Conservation (phyloP, 2,797 vertebrate species). For the Sarcophilus harrisii region DNA sequence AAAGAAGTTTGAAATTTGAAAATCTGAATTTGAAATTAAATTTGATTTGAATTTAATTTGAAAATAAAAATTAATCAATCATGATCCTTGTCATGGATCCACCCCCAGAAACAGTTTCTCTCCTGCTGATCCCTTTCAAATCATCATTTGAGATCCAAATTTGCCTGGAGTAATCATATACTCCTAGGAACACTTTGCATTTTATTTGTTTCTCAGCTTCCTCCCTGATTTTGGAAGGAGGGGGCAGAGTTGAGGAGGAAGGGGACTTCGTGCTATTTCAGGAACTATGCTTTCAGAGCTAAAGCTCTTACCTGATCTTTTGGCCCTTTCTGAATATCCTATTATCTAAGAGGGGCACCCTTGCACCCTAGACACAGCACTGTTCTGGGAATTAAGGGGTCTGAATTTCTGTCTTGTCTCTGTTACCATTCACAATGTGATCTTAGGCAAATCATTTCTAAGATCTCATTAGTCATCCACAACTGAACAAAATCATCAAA, state of each 20-base stretch:
- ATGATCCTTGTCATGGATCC: background rate
- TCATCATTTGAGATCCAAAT: background rate
- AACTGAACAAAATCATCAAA: background rate
- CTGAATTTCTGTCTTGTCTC: background rate
- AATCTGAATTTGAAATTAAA: background rate
- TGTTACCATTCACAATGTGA: background rate
- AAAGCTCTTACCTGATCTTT: background rate
- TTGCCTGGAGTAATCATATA: background rate
- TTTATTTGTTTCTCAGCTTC: background rate
- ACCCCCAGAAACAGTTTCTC: background rate
- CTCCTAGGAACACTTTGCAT: background rate
- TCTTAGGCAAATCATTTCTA: background rate
- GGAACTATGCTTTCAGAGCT: background rate
- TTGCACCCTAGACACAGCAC: background rate
- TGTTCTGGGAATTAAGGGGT: background rate
- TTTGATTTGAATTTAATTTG: background rate
- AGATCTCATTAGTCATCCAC: background rate
- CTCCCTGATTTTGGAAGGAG: background rate
- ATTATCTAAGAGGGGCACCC: background rate
- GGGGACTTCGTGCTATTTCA: background rate
- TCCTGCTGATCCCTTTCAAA: background rate
- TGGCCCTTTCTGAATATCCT: background rate
- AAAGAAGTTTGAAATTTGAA: background rate
- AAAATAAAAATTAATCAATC: background rate
- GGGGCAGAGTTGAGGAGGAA: background rate